Conservation (phyloP, 2,888 invertebrate genomes). For the Lysandra bellargus region DNA sequence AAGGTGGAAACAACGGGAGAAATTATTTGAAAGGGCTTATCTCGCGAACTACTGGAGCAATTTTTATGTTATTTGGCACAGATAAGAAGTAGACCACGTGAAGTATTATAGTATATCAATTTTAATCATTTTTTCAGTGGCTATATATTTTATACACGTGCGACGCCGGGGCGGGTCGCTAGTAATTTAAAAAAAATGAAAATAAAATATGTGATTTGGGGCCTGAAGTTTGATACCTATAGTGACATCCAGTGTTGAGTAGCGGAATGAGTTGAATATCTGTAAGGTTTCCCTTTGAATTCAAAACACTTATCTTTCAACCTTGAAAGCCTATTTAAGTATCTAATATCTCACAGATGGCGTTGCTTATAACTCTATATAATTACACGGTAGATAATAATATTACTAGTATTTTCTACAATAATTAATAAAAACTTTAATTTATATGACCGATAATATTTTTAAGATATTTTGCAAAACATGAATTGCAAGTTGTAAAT, state of each 20-base stretch:
- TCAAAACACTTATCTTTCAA: background rate
- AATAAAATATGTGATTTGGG: background rate
- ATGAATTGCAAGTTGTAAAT: background rate
- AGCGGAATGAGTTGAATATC: background rate
- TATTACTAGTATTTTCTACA: background rate
- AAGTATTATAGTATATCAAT: too few species aligned
- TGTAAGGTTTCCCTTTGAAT: background rate
- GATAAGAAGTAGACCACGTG: too few species aligned
- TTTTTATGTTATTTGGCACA: too few species aligned
- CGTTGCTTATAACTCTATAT: background rate
- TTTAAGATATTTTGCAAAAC: too few species aligned
- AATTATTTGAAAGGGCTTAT: too few species aligned
- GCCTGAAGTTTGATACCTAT: background rate
- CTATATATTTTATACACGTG: too few species aligned
- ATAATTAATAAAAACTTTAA: background rate
- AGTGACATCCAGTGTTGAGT: constrained; percentile 16
- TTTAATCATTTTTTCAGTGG: too few species aligned
- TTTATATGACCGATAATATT: too few species aligned
- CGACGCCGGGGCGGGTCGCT: too few species aligned
- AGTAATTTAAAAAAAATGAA: background rate
- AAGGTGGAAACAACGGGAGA: too few species aligned
- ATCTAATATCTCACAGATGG: background rate
- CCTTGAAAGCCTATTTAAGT: background rate
- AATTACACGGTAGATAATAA: background rate
- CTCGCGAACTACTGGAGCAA: too few species aligned